Evolutionary conservation across 2,888 invertebrate species (phyloP), one percentile per base, ranked within the genome.

Genomic region (Tachina lurida): DNA sequence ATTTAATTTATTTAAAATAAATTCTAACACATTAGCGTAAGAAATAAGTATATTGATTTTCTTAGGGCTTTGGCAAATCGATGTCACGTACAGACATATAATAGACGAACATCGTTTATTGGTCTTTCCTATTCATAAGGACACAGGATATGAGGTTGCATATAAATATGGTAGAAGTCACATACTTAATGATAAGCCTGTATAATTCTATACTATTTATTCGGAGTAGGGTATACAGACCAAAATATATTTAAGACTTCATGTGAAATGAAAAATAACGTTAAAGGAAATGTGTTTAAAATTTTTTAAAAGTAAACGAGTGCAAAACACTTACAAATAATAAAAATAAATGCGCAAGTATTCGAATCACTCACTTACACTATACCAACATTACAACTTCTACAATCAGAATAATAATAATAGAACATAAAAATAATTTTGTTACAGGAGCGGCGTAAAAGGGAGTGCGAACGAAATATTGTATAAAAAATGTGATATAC

Each of bases 291-390:
- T 78, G 79, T 71, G 75, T 43, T 83, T 79, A 62, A 65, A 62
- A 78, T 52, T 63, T 60, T 77, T 56, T n/a, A 3, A 77, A 73
- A 77, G 17, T 70, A 68, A 41, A 47, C 17, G 75, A 78, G 49
- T 54, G 39, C 47, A 77, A 75, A 74, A 65, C 52, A 74, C 41
- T 60, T 13, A 19, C 15, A 22, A 73, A 58, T 43, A 67, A 58
- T 43, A 63, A 65, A 13, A 73, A 70, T 45, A 63, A 81, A n/a
- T 54, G 31, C 54, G 60, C 54, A 75, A 68, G 82, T 60, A 76
- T 76, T 76, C 47, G 71, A 82, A 76, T 82, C 79, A 76, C 71
- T 86, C 71, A 86, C 85, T 82, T 79, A 82, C 78, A 75, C 71
- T 71, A 71, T 65, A 54, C 70, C n/a, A 74, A 74, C 52, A 67